Base-by-base conservation (phyloP, 2,797 vertebrate species). In the Antennarius maculatus region DNA sequence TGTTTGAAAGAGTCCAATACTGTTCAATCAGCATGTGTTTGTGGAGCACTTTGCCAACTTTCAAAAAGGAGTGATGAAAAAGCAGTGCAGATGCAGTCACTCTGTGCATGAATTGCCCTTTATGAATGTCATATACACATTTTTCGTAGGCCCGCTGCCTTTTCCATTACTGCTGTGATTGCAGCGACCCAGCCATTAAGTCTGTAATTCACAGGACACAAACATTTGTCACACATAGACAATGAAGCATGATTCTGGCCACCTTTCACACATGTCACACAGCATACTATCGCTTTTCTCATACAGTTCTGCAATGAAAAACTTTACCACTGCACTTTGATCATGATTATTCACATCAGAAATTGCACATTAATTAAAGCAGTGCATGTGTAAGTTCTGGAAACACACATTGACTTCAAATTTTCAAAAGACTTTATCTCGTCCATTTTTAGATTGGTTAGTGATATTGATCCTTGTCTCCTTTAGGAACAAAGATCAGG, bases 1-100 rank as follows among this genome's bases (percentile, higher is more conserved):
- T 63, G 68, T 84, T 82, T 77, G 71, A 83, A 63, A 86, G 66
- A 66, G 59, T 61, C 76, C 72, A 81, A 79, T 83, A 78, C 59
- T 81, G 81, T 77, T 82, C 80, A 87, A 85, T 91, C 86, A 87
- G 67, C 63, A 50, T 18, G 16, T 50, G 74, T 88, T 84, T 86
- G 78, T 28, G 0, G 16, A 82, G 76, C 82, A 88, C 85, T 90
- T 80, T 58, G 2, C 31, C 41, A 39, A 68, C 79, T 74, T 85
- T 71, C 47, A 66, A 79, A 77, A 73, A 55, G 18, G 54, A 69
- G 51, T 71, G 76, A 83, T 76, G 74, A 66, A 75, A 83, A 82
- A 77, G 77, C 77, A 69, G 70, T 74, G n/a, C n/a, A 69, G 54
- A 79, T 60, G 82, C 59, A 61, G 65, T 37, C 27, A 14, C 58